These are phyloP conservation scores for Pseudomyrmex pallidus DNA, from an alignment of 1,140 invertebrate genomes.

Conservation along the genomic window DNA sequence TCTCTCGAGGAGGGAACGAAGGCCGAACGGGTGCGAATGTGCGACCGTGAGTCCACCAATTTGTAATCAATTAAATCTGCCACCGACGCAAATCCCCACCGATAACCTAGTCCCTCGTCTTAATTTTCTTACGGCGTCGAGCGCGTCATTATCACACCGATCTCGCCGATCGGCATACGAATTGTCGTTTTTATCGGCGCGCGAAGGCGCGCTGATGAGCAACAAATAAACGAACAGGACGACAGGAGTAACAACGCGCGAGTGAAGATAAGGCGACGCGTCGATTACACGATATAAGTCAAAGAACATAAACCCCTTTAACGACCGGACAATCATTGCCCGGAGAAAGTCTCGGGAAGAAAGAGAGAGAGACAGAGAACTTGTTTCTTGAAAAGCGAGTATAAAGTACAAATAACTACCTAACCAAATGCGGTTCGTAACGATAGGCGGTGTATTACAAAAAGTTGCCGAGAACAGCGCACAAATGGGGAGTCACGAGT, in stretches of 20 bases:
- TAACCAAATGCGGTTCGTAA: constrained; percentile 11
- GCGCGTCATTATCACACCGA: constrained; percentile 44
- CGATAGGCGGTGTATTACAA: constrained; percentile 17
- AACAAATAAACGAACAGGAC: not conserved
- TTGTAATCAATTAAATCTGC: constrained; percentile 58
- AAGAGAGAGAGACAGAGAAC: too few relatives aligned
- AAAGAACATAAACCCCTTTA: not conserved
- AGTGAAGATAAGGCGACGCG: constrained; percentile 2
- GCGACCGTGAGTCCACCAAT: constrained; percentile 14
- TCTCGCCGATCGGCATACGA: constrained; percentile 47
- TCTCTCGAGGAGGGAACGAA: not conserved
- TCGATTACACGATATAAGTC: constrained; percentile 17
- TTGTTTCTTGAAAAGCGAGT: not conserved
- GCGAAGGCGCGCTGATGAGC: constrained; percentile 14
- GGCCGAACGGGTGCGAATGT: constrained; percentile 2
- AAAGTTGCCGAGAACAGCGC: not conserved
- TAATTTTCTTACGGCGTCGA: constrained; percentile 17
- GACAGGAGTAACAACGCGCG: not conserved
- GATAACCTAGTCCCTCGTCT: constrained; percentile 32
- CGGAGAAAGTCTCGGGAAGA: constrained; percentile 1
- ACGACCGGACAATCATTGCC: not conserved
- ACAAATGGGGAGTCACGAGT: constrained; percentile 3
- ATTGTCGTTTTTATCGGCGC: constrained; percentile 49
- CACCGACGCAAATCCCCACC: constrained; percentile 29
- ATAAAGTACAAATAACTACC: constrained; percentile 30